Evolutionary conservation across 1,140 invertebrate genomes (phyloP).

Genomic region (Probaryconus sp.): DNA sequence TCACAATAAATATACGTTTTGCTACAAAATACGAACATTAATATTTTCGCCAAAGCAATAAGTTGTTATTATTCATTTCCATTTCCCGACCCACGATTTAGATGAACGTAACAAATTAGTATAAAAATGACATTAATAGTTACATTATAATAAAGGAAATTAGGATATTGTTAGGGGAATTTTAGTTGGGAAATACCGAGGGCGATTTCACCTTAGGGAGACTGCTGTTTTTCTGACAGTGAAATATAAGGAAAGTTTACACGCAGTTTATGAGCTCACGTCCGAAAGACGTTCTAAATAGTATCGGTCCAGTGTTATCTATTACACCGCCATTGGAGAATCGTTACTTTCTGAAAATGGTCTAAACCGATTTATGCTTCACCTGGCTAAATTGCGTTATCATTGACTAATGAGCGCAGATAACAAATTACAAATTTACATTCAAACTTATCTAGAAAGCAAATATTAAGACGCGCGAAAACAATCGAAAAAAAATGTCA

Average conservation of each 20-base stretch:
- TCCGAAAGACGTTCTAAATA: conserved; percentile 46
- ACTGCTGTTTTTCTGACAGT: conserved; percentile 41
- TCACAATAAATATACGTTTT: conserved; percentile 2
- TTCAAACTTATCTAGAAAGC: too few species aligned
- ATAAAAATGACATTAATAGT: conserved; percentile 16
- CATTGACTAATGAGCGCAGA: conserved; percentile 22
- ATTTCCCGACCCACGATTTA: conserved; percentile 3
- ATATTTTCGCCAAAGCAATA: neutral
- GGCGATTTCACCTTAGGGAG: conserved; percentile 32
- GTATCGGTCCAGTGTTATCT: conserved; percentile 26
- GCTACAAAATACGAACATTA: neutral
- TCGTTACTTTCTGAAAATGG: conserved; percentile 18
- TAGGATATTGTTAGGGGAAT: conserved; percentile 25
- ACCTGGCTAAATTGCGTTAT: conserved; percentile 19
- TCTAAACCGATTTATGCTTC: conserved; percentile 17
- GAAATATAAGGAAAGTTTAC: conserved; percentile 51
- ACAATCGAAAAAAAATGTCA: too few species aligned
- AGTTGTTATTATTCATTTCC: neutral
- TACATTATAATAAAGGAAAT: conserved; percentile 24
- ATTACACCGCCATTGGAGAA: conserved; percentile 18
- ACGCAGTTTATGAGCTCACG: conserved; percentile 38
- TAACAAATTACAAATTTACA: too few species aligned
- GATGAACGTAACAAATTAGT: conserved; percentile 16
- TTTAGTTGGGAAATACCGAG: conserved; percentile 40
- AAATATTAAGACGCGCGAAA: too few species aligned